phyloP scores from a whole-genome alignment of 2,888 invertebrate species.

The Cacoxenus indagator region DNA sequence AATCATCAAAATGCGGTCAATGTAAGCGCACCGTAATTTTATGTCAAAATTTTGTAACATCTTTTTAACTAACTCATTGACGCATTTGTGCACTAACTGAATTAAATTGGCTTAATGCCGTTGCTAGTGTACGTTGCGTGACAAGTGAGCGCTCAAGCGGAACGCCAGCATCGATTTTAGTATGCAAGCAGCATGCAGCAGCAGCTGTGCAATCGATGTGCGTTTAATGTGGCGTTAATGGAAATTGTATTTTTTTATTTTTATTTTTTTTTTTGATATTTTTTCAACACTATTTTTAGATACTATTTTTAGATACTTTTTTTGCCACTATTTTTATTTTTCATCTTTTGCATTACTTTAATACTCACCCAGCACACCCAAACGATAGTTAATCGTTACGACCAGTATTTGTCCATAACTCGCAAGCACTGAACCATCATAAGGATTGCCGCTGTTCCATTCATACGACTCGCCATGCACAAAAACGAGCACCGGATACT shows the following conservation, averaged over 20 bases:
- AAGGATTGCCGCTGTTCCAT: constrained; percentile 98
- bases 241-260: neutral
- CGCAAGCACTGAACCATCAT: constrained; percentile 95
- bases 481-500: constrained; percentile 93
- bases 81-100: too few relatives aligned
- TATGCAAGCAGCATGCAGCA: neutral
- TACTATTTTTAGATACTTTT: neutral
- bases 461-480: constrained; percentile 96
- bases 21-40: constrained; percentile 10
- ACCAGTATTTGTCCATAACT: constrained; percentile 92
- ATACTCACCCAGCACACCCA: constrained; percentile 83
- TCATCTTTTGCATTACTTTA: neutral
- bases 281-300: too few relatives aligned
- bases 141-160: neutral
- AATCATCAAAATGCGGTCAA: constrained; percentile 14
- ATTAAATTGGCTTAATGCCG: neutral
- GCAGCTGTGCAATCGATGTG: neutral
- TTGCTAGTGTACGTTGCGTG: neutral
- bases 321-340: neutral
- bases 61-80: constrained; percentile 22
- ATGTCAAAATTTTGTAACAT: constrained; percentile 7
- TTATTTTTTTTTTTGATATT: neutral
- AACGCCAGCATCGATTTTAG: neutral
- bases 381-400: constrained; percentile 88
- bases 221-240: neutral